Evolutionary conservation across 35 echinoderm and acorn worm species (phyloP).

Genomic region (Ophioderma brevispina): DNA sequence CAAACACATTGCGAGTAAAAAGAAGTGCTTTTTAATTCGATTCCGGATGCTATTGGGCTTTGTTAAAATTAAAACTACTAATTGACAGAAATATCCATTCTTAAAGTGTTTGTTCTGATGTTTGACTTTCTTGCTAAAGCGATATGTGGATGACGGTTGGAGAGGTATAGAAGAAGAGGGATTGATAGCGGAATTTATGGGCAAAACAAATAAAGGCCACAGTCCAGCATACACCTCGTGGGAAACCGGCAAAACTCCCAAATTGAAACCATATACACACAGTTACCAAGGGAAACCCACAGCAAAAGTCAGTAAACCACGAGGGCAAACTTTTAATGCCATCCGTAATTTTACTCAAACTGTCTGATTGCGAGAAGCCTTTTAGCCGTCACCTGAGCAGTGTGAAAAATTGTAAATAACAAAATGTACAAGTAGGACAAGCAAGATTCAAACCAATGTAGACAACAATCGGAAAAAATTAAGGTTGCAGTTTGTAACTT

Average conservation of each 20-base stretch:
- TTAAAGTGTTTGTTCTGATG: too few relatives aligned
- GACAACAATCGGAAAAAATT: not conserved
- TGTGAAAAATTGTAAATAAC: conserved; percentile 42
- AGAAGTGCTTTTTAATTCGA: too few relatives aligned
- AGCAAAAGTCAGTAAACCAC: not conserved
- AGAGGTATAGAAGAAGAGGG: not conserved
- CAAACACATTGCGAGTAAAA: too few relatives aligned
- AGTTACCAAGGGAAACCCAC: not conserved
- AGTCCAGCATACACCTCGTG: not conserved
- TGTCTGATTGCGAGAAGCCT: not conserved
- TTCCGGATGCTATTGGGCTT: too few relatives aligned
- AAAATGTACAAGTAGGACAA: conserved; percentile 15
- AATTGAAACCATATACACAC: not conserved
- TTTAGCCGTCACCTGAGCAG: conserved; percentile 11
- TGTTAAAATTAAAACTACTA: too few relatives aligned
- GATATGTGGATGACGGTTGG: not conserved
- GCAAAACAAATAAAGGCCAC: not conserved
- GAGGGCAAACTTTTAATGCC: not conserved
- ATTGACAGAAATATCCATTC: too few relatives aligned
- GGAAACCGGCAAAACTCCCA: not conserved
- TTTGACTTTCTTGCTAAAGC: not conserved
- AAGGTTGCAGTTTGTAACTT: not conserved
- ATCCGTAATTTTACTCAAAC: not conserved
- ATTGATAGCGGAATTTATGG: not conserved
- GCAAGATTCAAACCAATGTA: not conserved